A percentile compares a stretch with the other conserved stretches of the same genome.
Conservation (phyloP, 2,113 vertebrate species). For the Leucosticte australis region DNA sequence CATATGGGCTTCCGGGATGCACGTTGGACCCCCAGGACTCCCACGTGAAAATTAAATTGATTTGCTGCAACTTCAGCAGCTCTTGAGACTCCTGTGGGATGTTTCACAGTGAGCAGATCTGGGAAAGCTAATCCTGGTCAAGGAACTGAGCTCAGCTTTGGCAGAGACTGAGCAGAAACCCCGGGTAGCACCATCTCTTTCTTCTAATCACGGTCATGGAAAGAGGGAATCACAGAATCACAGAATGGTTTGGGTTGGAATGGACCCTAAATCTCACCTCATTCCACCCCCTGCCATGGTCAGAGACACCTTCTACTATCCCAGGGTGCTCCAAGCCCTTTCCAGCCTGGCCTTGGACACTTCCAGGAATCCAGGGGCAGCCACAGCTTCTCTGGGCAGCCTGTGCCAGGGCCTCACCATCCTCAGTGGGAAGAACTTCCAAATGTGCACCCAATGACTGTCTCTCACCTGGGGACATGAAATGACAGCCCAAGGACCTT, state of each 20-base stretch:
- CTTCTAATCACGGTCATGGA: background rate
- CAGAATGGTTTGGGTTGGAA: background rate
- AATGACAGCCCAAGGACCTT: background rate
- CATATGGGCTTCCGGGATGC: constrained; percentile 6
- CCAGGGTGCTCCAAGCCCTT: rapidly evolving
- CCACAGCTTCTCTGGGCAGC: background rate
- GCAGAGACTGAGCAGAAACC: background rate
- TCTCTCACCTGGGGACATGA: background rate
- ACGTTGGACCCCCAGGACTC: constrained; percentile 16
- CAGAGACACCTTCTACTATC: background rate
- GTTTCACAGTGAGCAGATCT: background rate
- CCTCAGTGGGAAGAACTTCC: background rate
- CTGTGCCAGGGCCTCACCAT: rapidly evolving
- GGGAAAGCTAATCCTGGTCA: background rate
- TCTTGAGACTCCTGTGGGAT: constrained; percentile 34
- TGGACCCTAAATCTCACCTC: background rate
- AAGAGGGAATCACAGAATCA: background rate
- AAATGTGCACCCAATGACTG: background rate
- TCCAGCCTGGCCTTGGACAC: background rate
- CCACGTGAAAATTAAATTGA: constrained; percentile 52
- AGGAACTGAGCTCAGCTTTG: background rate
- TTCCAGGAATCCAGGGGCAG: background rate
- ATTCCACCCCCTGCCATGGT: background rate
- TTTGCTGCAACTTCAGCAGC: constrained; percentile 40
- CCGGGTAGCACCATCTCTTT: background rate